Evolutionary conservation across 2,113 vertebrate species (phyloP), one percentile per base, ranked within the genome.

Genomic region (Mesembrinibis cayennensis): DNA sequence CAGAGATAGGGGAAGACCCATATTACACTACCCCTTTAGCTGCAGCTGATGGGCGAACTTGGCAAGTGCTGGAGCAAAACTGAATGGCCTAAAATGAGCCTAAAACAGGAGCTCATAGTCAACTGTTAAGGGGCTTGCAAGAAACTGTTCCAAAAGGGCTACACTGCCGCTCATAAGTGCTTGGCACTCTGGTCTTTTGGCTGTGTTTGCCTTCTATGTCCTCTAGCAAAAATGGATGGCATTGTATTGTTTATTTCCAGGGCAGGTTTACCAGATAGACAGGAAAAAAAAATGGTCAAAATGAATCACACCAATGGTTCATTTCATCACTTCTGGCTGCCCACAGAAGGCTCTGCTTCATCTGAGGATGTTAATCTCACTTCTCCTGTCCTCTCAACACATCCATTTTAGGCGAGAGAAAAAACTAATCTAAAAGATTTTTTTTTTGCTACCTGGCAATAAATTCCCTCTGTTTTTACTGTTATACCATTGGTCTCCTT

Each of bases 381-480:
- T 81, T 66, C 50, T 92, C 13, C 56, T 55, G 26, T 62, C 26
- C 40, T 80, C 50, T 82, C 29, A 34, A 72, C 10, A 56, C 22
- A 91, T 94, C 7, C 40, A 56, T 92, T 91, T 66, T 53, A 56
- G 30, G 14, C 62, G 42, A 92, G 61, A 42, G 30, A 67, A 77
- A 87, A 76, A 91, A 85, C 1, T n/a, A 87, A 87, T 65, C 44
- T 42, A 89, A 76, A 87, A 40, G 36, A n/a, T 36, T 50, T 52
- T 77, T 82, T 82, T 82, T 91, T 89, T 67, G 10, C n/a, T 89
- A 62, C 42, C 23, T 61, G 52, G 62, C 45, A 95, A 92, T 91
- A 95, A 89, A 92, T 87, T 89, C 16, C 59, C 55, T 61, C 86
- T 87, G 34, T 4, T 93, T 93, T 71, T 72, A 77, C 61, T 79